phyloP scores from a whole-genome alignment of 2,113 vertebrate genomes.

The Tapirus terrestris region DNA sequence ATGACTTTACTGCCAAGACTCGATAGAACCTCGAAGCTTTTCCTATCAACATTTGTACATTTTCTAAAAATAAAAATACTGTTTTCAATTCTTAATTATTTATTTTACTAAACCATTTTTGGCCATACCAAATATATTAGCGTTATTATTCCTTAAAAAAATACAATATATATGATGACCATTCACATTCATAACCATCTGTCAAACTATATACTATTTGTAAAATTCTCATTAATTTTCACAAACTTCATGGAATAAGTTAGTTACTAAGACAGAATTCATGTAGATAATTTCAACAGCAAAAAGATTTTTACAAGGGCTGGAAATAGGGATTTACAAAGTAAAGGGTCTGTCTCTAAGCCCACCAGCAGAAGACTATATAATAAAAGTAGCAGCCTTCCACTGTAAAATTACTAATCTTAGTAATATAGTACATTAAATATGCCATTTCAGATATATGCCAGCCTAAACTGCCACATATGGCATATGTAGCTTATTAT shows the following conservation, averaged over 20 bases:
- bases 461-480: conserved; percentile 82
- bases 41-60: neutral
- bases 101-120: conserved; percentile 3
- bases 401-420: conserved; percentile 79
- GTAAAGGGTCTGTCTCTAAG: conserved; percentile 57
- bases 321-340: conserved; percentile 55
- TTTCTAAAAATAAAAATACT: conserved; percentile 52
- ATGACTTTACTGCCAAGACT: neutral
- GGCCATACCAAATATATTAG: neutral
- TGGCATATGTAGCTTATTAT: conserved; percentile 81
- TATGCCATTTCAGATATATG: conserved; percentile 81
- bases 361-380: conserved; percentile 43
- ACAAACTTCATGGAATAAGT: conserved; percentile 51
- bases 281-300: conserved; percentile 5
- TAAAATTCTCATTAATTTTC: neutral
- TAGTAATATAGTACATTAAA: conserved; percentile 80
- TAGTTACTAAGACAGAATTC: neutral
- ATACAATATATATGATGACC: neutral
- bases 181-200: neutral
- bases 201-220: neutral
- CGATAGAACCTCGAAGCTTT: neutral
- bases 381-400: conserved; percentile 77
- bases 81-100: neutral
- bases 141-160: conserved; percentile 40
- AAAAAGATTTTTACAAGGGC: conserved; percentile 38